Base-by-base conservation (phyloP, 2,888 invertebrate genomes). In the Hemistola chrysoprasaria region DNA sequence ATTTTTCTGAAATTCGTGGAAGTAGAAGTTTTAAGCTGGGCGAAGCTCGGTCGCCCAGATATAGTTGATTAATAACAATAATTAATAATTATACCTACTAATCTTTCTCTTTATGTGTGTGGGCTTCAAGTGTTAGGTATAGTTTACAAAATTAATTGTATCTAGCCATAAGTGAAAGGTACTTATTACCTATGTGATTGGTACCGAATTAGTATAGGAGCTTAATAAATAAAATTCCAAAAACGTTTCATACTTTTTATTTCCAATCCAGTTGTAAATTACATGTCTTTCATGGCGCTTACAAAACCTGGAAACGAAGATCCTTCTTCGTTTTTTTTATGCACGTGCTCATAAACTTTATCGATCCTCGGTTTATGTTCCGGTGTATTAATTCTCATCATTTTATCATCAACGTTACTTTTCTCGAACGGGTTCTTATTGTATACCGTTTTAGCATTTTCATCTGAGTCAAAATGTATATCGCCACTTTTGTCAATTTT, bases 401-500 rank as follows among this genome's bases (percentile, higher is more conserved):
- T 56, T 36, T 59, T 50, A 26, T 61, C 57, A 33, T 23, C 42
- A 53, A 34, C 53, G 8, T 59, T 46, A 34, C 40, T 45, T 22
- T n/a, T n/a, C n/a, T 53, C 55, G 40, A 48, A 55, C 27, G 59
- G 47, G 50, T 66, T 56, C 33, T 50, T 50, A 21, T 30, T 45
- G 6, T 47, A 41, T 33, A 50, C 50, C 36, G 46, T 53, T 28
- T 46, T 53, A 28, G 56, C 51, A 22, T 46, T 40, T 54, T 56
- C 52, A 33, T 41, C 11, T 20, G 29, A 40, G 32, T 45, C 38
- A 0, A 21, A 35, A 40, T 53, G 28, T 1, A 61, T 50, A 16
- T 64, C 32, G 1, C 81, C 84, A 26, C 61, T 59, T 73, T 84
- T 85, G 46, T 87, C 86, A 3, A 78, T 43, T 69, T 83, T 79